phyloP scores from a whole-genome alignment of 2,113 vertebrate species.

The Hyla sarda region DNA sequence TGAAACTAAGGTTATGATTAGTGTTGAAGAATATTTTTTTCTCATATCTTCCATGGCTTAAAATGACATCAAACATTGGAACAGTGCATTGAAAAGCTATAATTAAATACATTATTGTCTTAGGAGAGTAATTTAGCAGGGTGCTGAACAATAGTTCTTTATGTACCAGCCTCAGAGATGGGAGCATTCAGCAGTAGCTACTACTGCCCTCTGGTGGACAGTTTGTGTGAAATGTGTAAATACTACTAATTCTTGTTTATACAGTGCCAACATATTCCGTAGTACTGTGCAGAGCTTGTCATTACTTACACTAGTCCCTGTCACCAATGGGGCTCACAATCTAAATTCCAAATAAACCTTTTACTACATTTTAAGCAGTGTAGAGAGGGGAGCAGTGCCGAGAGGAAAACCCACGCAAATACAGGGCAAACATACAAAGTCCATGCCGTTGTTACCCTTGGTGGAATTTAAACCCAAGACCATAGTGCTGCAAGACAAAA shows the following conservation, averaged over 20 bases:
- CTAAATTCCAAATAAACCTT: no score
- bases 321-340: no score
- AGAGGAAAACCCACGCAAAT: no score
- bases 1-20: constrained; percentile 31
- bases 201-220: constrained; percentile 79
- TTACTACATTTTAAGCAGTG: no score
- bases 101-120: constrained; percentile 48
- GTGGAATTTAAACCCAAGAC: no score
- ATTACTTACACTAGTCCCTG: no score
- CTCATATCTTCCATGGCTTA: constrained; percentile 25
- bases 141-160: background rate
- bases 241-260: background rate
- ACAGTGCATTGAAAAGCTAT: constrained; percentile 42
- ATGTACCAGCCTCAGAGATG: accelerated
- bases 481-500: no score
- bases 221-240: constrained; percentile 3
- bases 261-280: no score
- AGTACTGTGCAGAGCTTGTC: no score
- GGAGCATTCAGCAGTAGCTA: constrained; percentile 63
- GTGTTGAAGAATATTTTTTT: constrained; percentile 24
- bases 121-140: constrained; percentile 38
- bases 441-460: no score
- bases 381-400: no score
- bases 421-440: no score
- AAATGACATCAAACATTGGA: constrained; percentile 44